Evolutionary conservation across 2,888 invertebrate species (phyloP).

Genomic region (Nasonia oneida): DNA sequence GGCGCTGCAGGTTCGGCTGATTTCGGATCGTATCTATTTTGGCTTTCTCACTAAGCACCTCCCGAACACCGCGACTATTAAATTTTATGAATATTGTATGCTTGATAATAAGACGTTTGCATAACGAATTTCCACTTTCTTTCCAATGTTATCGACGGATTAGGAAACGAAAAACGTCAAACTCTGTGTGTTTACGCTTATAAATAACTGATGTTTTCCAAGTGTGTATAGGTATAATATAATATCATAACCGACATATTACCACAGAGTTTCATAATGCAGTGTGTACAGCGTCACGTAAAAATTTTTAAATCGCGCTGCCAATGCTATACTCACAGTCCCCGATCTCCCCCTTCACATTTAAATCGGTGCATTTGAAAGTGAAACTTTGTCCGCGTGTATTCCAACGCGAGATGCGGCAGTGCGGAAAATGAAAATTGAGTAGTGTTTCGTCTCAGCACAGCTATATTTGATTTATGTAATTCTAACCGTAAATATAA

Average conservation of each 20-base stretch:
- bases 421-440: slow-evolving; percentile 6
- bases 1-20: slow-evolving; percentile 20
- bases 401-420: not conserved
- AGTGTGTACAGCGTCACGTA: not conserved
- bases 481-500: not conserved
- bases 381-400: slow-evolving; percentile 3
- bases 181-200: not conserved
- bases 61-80: slow-evolving; percentile 36
- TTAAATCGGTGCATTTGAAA: slow-evolving; percentile 13
- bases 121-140: slow-evolving; percentile 10
- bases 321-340: not conserved
- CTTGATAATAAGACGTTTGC: slow-evolving; percentile 14
- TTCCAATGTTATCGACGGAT: not conserved
- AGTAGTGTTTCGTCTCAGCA: not conserved
- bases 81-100: slow-evolving; percentile 51
- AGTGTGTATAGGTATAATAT: not conserved
- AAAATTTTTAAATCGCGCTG: not conserved
- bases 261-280: not conserved
- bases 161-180: slow-evolving; percentile 1
- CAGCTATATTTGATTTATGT: not conserved
- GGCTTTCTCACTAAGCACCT: slow-evolving; percentile 17
- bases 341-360: not conserved
- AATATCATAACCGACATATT: not conserved
- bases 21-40: slow-evolving; percentile 44
- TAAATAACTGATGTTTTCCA: not conserved